Evolutionary conservation across 2,888 invertebrate genomes (phyloP).

Genomic region (Calliopum simillimum): DNA sequence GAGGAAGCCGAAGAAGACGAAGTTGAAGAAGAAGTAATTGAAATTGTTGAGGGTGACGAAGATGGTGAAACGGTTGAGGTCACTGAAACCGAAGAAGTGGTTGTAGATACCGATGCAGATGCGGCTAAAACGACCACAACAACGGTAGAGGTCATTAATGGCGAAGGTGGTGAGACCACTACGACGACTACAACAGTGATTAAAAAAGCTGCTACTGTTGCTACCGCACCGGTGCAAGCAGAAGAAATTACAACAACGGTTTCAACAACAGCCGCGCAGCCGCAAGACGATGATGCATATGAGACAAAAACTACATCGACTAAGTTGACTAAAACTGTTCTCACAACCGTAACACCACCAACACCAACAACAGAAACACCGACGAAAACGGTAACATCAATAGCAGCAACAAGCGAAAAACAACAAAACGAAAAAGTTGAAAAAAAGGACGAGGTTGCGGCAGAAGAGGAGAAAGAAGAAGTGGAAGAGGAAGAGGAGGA

Average conservation of each 20-base stretch:
- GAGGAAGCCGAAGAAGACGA: background rate
- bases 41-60: slow-evolving; percentile 25
- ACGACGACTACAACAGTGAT: background rate
- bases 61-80: slow-evolving; percentile 27
- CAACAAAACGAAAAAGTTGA: slow-evolving; percentile 14
- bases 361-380: slow-evolving; percentile 10
- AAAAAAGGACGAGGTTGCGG: background rate
- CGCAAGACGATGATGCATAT: background rate
- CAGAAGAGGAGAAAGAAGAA: background rate
- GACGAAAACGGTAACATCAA: slow-evolving; percentile 3
- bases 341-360: background rate
- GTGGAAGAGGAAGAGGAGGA: slow-evolving; percentile 6
- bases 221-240: background rate
- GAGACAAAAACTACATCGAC: slow-evolving; percentile 15
- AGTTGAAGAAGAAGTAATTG: slow-evolving; percentile 20
- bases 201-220: background rate
- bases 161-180: slow-evolving; percentile 1
- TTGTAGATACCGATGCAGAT: slow-evolving; percentile 11
- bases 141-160: slow-evolving; percentile 1
- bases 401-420: background rate
- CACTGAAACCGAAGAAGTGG: slow-evolving; percentile 25
- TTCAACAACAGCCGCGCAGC: slow-evolving; percentile 4
- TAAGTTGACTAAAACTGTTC: slow-evolving; percentile 12
- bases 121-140: background rate
- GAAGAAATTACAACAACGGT: slow-evolving; percentile 11